phyloP scores from a whole-genome alignment of 1,140 invertebrate species.

The Patella vulgata region DNA sequence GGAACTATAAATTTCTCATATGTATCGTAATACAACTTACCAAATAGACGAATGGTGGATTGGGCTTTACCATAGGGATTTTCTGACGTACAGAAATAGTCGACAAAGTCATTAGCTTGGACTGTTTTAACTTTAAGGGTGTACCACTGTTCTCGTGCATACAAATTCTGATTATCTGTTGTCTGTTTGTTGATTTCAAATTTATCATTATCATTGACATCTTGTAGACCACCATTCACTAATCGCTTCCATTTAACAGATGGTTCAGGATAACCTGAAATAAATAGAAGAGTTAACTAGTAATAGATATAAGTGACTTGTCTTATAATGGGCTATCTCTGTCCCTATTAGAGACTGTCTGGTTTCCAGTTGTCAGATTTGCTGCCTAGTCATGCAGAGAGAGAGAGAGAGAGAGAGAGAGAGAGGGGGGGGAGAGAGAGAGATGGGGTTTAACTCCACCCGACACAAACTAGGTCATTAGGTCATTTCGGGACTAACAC shows the following conservation, averaged over 20 bases:
- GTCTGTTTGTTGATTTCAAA: constrained; percentile 53
- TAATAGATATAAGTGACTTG: no score
- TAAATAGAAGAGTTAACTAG: not conserved
- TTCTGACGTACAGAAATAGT: constrained; percentile 47
- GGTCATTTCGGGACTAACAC: no score
- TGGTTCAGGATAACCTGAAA: constrained; percentile 50
- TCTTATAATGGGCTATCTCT: not conserved
- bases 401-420: no score
- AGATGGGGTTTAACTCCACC: no score
- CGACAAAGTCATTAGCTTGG: constrained; percentile 55
- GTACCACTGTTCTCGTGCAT: constrained; percentile 50
- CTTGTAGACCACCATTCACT: constrained; percentile 14
- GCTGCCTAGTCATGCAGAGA: no score
- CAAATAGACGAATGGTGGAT: constrained; percentile 46
- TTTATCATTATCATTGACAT: constrained; percentile 51
- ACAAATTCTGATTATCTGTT: constrained; percentile 41
- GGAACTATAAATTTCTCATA: no score
- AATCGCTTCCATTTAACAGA: constrained; percentile 45
- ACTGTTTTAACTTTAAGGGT: constrained; percentile 51
- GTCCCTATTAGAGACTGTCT: not conserved
- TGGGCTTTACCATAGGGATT: constrained; percentile 38
- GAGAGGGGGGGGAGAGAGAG: no score
- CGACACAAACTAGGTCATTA: no score
- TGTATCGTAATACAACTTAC: no score
- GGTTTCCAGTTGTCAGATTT: no score